These are phyloP conservation scores for Dipodomys ordii DNA, from an alignment of 2,113 vertebrate genomes.

Conservation along the genomic window DNA sequence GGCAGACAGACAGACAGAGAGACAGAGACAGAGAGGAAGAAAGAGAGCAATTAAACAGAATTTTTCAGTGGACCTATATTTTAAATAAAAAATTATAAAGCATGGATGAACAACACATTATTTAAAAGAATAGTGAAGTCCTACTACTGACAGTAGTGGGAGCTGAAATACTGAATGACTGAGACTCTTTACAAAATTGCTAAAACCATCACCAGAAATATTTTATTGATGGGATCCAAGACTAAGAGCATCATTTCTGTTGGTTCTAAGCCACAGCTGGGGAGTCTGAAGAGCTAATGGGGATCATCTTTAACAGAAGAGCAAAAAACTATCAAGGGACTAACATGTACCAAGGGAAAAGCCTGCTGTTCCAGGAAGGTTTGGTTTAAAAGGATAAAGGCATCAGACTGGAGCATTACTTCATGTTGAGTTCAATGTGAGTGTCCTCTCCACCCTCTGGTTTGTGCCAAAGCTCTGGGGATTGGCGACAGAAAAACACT, in stretches of 20 bases:
- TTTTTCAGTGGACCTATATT: background rate
- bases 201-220: background rate
- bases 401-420: background rate
- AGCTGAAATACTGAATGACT: background rate
- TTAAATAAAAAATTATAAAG: constrained; percentile 20
- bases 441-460: too few species aligned
- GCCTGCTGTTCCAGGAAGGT: background rate
- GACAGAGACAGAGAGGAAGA: too few species aligned
- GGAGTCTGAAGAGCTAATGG: constrained; percentile 18
- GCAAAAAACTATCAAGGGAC: background rate
- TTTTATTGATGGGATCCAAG: constrained; percentile 2
- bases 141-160: background rate
- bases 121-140: background rate
- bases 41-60: background rate
- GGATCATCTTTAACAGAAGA: background rate
- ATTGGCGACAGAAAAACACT: background rate
- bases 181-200: background rate
- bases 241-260: background rate
- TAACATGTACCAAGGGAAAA: background rate
- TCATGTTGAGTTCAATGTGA: background rate
- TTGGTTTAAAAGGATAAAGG: background rate
- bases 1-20: too few species aligned
- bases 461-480: background rate
- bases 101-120: background rate
- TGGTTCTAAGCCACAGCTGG: background rate